Evolutionary conservation across 2,888 invertebrate species (phyloP), one percentile per base, ranked within the genome.

Genomic region (Dichetophora obliterata): DNA sequence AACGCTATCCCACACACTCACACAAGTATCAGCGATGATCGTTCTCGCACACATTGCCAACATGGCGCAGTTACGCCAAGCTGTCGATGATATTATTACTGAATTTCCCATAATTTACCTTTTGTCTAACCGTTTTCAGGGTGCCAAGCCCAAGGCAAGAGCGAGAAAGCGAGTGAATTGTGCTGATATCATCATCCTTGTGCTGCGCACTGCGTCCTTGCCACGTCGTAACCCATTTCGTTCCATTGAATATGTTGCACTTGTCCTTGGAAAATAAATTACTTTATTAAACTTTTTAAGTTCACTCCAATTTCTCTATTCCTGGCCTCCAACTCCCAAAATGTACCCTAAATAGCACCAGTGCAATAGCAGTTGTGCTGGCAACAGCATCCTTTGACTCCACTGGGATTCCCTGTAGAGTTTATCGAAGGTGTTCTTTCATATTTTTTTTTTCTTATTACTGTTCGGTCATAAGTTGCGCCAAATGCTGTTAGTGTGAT

Each of bases 1-100:
- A 71, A 19, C 59, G 24, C 37, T 52, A 37, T 8, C 68, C 24
- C 69, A 70, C 69, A 63, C 73, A 73, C 73, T 43, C 61, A 63
- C 63, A 61, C 24, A 73, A 3, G 59, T 4, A 22, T 16, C 8
- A 24, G 22, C 1, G 2, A 3, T 43, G 43, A 11, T 52, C 37
- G 5, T 4, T 19, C 8, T 43, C 43, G 11, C 11, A 43, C 43
- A 43, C 14, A 43, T 11, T 43, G 43, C 43, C 43, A 54, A 48
- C 68, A 71, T 61, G 78, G 76, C 75, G 72, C 63, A 73, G 87
- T 86, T 84, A 84, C 80, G 79, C 80, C 87, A 88, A 88, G 88
- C 88, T 86, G 85, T 85, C 88, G 85, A 84, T 84, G 87, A 84
- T 85, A 86, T 88, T 88, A 89, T 87, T 86, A 86, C 86, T 85